These are phyloP conservation scores for Disparrhopalites patrizii DNA, from an alignment of 2,888 invertebrate species.

Conservation along the genomic window DNA sequence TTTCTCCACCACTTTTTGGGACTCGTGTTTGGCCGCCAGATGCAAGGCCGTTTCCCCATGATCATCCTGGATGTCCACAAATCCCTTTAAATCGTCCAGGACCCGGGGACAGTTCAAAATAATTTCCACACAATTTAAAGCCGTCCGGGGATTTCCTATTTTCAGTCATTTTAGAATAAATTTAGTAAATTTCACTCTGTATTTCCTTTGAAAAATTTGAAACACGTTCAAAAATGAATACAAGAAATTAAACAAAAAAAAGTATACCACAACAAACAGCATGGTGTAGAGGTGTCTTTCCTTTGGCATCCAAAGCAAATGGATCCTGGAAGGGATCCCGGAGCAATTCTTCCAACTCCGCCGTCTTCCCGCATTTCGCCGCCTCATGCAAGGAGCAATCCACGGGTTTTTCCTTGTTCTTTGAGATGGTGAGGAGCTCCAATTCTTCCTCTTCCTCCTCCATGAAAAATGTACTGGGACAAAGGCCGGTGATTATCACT, in stretches of 20 bases:
- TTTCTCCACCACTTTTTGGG: constrained; percentile 11
- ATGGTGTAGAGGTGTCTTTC: constrained; percentile 19
- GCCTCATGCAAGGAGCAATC: neutral
- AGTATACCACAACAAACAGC: constrained; percentile 19
- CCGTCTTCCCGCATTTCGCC: neutral
- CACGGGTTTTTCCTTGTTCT: neutral
- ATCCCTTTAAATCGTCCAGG: neutral
- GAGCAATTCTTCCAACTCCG: constrained; percentile 6
- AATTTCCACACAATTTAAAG: constrained; percentile 5
- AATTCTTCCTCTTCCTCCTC: constrained; percentile 2
- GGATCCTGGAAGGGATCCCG: neutral
- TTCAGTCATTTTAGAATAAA: too few species aligned
- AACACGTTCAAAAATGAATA: too few species aligned
- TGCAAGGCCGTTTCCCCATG: constrained; percentile 16
- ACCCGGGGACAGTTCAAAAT: constrained; percentile 3
- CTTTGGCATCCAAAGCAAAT: neutral
- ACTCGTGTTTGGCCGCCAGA: constrained; percentile 21
- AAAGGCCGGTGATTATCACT: too few species aligned
- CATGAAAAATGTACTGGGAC: too few species aligned
- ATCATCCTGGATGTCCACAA: constrained; percentile 23
- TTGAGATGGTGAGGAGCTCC: neutral
- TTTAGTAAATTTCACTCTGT: too few species aligned
- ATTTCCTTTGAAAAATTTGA: too few species aligned
- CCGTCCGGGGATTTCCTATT: constrained; percentile 10
- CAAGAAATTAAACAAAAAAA: neutral